Evolutionary conservation across 1,140 invertebrate species (phyloP).

Genomic region (Ostrea edulis): DNA sequence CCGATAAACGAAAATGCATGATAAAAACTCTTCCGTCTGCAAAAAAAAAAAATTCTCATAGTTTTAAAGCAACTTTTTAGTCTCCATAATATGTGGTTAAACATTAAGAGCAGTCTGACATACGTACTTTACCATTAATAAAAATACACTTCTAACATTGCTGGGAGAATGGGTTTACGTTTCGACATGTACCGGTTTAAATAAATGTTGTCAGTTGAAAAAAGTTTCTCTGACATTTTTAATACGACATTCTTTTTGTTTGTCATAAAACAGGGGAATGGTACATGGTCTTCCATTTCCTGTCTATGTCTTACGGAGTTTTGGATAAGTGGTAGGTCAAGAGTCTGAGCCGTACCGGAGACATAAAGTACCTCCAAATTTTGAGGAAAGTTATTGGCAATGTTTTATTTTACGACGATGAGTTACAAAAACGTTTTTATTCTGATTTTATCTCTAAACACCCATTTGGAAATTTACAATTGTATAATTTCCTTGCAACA

Average conservation of each 20-base stretch:
- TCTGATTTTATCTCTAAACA: conserved; percentile 16
- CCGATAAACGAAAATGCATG: too few relatives aligned
- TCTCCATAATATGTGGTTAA: too few relatives aligned
- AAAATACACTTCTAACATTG: background rate
- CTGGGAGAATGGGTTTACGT: background rate
- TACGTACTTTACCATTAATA: background rate
- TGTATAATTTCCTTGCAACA: background rate
- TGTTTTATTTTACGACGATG: background rate
- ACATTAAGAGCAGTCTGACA: too few relatives aligned
- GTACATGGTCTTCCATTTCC: background rate
- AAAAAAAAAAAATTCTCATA: too few relatives aligned
- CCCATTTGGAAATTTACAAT: conserved; percentile 13
- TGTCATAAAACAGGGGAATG: background rate
- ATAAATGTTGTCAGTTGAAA: background rate
- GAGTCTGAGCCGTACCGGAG: background rate
- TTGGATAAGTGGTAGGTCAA: background rate
- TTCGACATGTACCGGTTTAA: background rate
- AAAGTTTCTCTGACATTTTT: background rate
- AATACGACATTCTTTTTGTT: background rate
- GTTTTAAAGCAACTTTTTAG: too few relatives aligned
- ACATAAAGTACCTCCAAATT: background rate
- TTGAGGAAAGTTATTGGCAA: background rate
- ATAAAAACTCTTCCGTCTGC: too few relatives aligned
- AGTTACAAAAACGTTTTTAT: background rate
- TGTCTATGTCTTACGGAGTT: background rate